Evolutionary conservation across 2,797 vertebrate species (phyloP).

Genomic region (Sarcoramphus papa): DNA sequence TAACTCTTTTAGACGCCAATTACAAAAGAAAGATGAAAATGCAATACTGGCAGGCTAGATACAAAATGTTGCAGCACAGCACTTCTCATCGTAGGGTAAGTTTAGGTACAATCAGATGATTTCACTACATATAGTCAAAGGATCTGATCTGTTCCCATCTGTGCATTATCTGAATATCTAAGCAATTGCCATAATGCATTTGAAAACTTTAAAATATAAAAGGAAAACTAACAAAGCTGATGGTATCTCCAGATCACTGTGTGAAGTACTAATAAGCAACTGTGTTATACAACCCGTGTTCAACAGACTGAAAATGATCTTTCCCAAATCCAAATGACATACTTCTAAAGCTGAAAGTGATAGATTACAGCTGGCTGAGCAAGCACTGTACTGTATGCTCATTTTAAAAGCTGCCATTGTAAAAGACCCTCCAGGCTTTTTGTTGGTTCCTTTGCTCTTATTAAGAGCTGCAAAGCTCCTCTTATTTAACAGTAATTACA

Average conservation of each 20-base stretch:
- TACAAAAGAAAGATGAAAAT: background rate
- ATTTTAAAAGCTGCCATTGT: background rate
- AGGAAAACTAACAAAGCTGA: background rate
- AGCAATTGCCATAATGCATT: background rate
- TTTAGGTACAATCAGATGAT: background rate
- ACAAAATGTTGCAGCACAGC: background rate
- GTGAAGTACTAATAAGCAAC: conserved; percentile 1
- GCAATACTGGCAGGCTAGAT: background rate
- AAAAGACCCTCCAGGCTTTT: background rate
- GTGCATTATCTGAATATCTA: background rate
- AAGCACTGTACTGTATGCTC: background rate
- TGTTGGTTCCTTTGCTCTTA: background rate
- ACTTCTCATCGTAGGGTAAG: fast-evolving
- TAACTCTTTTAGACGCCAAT: background rate
- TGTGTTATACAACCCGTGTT: background rate
- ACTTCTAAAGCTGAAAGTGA: background rate
- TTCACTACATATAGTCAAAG: background rate
- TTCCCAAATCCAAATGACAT: conserved; percentile 23
- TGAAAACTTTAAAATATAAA: background rate
- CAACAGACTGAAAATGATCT: background rate
- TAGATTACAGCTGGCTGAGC: conserved; percentile 17
- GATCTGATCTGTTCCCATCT: background rate
- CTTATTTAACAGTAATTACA: background rate
- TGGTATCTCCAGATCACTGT: background rate
- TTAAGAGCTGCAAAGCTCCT: background rate